Evolutionary conservation across 2,888 invertebrate species (phyloP).

Genomic region (Oegoconia quadripuncta): DNA sequence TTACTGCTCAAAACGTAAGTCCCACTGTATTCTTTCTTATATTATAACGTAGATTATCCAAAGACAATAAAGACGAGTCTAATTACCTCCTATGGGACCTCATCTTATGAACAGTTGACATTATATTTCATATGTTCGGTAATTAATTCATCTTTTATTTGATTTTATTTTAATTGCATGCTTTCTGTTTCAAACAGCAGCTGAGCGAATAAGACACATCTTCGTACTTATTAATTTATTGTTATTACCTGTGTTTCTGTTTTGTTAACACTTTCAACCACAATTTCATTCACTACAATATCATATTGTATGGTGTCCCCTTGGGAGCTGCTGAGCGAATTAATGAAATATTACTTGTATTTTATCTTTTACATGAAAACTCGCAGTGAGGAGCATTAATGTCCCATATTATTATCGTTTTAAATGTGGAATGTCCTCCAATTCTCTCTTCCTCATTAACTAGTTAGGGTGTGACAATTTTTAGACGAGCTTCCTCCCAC

Average conservation of each 20-base stretch:
- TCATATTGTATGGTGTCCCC: neutral
- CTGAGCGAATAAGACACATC: conserved; percentile 5
- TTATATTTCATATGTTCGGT: too few relatives aligned
- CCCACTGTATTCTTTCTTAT: neutral
- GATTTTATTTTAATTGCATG: neutral
- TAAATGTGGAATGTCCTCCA: conserved; percentile 49
- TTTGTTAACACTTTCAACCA: neutral
- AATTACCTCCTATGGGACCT: too few relatives aligned
- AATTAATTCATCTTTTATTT: too few relatives aligned
- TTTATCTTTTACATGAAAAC: conserved; percentile 2
- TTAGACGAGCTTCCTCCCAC: conserved; percentile 63
- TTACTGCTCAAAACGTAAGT: conserved; percentile 96
- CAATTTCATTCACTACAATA: neutral
- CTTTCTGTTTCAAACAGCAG: neutral
- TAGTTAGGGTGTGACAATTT: conserved; percentile 51
- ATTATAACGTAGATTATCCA: neutral
- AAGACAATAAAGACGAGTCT: too few relatives aligned
- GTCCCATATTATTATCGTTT: conserved; percentile 37
- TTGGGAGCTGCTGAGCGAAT: conserved; percentile 6
- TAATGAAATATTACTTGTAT: neutral
- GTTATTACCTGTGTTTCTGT: neutral
- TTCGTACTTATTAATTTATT: neutral
- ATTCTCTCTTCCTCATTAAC: conserved; percentile 76
- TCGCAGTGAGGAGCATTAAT: conserved; percentile 7
- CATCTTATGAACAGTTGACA: too few relatives aligned